Evolutionary conservation across 2,797 vertebrate species (phyloP).

Genomic region (Tadarida brasiliensis): DNA sequence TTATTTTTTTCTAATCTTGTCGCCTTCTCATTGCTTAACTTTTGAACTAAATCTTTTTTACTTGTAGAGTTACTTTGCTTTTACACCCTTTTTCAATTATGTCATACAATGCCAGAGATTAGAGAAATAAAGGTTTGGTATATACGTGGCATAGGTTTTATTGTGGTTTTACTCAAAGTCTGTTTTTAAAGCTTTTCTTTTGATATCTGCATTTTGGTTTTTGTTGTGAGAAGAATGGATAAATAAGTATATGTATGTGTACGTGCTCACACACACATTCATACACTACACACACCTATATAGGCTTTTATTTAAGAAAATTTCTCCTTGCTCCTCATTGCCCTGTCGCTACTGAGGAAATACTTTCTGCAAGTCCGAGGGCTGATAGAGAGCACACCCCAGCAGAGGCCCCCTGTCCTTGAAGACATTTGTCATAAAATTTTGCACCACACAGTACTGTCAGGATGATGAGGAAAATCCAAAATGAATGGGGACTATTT

Average conservation of each 20-base stretch:
- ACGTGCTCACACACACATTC: fast-evolving
- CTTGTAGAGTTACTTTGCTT: background rate
- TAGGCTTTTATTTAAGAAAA: background rate
- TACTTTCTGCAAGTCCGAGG: background rate
- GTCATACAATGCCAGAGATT: background rate
- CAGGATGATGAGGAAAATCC: background rate
- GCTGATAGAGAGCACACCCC: background rate
- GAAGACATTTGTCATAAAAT: background rate
- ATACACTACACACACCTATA: fast-evolving
- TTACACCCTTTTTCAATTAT: background rate
- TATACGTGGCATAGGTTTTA: background rate
- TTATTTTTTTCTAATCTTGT: background rate
- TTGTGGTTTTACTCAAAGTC: background rate
- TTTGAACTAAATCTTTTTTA: background rate
- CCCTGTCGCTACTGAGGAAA: background rate
- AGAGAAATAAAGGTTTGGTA: background rate
- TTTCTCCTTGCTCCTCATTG: background rate
- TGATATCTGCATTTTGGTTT: background rate
- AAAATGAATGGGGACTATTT: background rate
- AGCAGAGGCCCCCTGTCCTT: background rate
- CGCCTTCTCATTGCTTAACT: background rate
- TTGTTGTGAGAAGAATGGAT: background rate
- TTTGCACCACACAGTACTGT: background rate
- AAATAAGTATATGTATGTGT: background rate
- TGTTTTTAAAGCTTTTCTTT: background rate